Evolutionary conservation across 1,140 invertebrate genomes (phyloP).

Genomic region (Vollenhovia emeryi): DNA sequence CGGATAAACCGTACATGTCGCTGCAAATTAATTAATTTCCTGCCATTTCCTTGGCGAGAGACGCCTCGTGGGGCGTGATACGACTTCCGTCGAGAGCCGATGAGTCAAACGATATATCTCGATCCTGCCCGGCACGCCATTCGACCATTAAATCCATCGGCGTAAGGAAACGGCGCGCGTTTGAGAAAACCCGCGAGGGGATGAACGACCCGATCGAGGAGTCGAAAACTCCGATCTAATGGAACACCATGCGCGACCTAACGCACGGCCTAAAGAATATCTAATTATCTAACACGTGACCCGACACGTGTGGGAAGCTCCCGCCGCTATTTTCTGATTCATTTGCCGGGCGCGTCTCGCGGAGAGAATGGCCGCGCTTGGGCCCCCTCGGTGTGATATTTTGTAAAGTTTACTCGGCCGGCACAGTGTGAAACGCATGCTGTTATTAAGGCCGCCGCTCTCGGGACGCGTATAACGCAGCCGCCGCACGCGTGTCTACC

Average conservation of each 20-base stretch:
- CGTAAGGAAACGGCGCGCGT: conserved; percentile 68
- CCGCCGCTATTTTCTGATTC: conserved; percentile 84
- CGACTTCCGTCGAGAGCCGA: conserved; percentile 60
- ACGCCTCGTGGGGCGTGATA: conserved; percentile 13
- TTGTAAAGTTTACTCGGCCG: conserved; percentile 82
- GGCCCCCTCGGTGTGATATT: conserved; percentile 81
- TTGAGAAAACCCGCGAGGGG: conserved; percentile 10
- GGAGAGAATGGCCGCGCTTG: conserved; percentile 72
- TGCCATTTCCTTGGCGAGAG: conserved; percentile 27
- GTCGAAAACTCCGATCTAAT: conserved; percentile 69
- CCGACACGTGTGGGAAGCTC: conserved; percentile 83
- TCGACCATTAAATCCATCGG: conserved; percentile 79
- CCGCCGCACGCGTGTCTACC: conserved; percentile 66
- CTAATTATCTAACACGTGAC: conserved; percentile 85
- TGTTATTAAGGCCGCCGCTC: conserved; percentile 74
- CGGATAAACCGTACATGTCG: not conserved
- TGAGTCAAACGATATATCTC: conserved; percentile 71
- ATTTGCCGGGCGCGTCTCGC: conserved; percentile 74
- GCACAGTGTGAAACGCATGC: conserved; percentile 81
- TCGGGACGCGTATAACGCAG: conserved; percentile 30
- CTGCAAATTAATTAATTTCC: conserved; percentile 63
- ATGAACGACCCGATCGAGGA: not conserved
- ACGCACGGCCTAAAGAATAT: conserved; percentile 84
- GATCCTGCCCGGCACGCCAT: conserved; percentile 75
- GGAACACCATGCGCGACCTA: conserved; percentile 76